Conservation (phyloP, 2,113 vertebrate species). For the Caranx melampygus region DNA sequence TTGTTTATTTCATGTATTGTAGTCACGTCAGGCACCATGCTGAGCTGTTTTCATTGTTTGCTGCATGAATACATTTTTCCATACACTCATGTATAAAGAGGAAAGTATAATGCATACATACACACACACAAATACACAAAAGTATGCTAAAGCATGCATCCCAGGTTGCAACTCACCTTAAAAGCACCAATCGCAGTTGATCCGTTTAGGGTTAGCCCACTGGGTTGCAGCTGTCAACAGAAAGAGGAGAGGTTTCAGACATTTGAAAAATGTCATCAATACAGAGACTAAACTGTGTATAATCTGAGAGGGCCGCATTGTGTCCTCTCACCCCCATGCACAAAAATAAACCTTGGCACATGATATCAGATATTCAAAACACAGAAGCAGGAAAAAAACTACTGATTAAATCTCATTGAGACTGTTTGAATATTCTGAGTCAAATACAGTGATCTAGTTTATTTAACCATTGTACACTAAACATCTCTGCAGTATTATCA, state of each 20-base stretch:
- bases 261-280: constrained; percentile 13
- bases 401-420: no score
- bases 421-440: no score
- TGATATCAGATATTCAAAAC: no score
- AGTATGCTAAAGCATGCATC: not conserved
- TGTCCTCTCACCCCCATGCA: not conserved
- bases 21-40: constrained; percentile 12
- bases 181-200: constrained; percentile 27
- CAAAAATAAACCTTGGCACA: not conserved
- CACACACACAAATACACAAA: constrained; percentile 1
- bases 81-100: not conserved
- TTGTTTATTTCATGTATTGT: not conserved
- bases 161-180: constrained; percentile 53
- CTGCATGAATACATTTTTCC: constrained; percentile 24
- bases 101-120: not conserved
- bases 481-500: not conserved
- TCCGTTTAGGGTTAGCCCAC: constrained; percentile 23
- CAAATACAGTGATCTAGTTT: no score
- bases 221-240: constrained; percentile 46
- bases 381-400: not conserved
- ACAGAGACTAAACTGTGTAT: not conserved
- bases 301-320: not conserved
- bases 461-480: not conserved
- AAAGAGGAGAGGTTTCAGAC: constrained; percentile 23
- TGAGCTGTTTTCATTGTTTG: constrained; percentile 24